phyloP scores from a whole-genome alignment of 2,888 invertebrate species.

The Daptonema setosum region DNA sequence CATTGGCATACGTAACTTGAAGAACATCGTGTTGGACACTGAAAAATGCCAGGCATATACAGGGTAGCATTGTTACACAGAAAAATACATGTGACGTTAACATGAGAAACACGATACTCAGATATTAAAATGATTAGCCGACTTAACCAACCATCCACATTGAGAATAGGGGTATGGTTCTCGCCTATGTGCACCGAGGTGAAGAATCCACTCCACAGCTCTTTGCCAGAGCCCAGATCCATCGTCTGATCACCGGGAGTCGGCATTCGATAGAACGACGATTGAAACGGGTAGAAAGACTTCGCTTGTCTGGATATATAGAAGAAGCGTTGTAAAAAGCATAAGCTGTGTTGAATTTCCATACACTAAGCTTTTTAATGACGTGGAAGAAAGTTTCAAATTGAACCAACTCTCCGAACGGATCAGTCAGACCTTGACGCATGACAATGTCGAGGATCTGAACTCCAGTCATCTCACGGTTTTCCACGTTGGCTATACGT shows the following conservation, averaged over 20 bases:
- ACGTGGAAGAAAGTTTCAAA: no score
- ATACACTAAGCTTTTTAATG: no score
- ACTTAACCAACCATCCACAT: conserved; percentile 19
- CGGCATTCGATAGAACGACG: conserved; percentile 13
- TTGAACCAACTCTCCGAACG: conserved; percentile 14
- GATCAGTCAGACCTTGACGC: conserved; percentile 20
- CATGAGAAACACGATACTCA: no score
- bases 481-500: conserved; percentile 15
- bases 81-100: no score
- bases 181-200: conserved; percentile 18
- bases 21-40: conserved; percentile 20
- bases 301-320: conserved; percentile 13
- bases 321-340: background rate
- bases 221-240: conserved; percentile 21
- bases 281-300: conserved; percentile 19
- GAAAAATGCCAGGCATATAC: no score
- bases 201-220: conserved; percentile 24
- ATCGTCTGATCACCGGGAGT: conserved; percentile 12
- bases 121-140: no score
- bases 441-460: conserved; percentile 21
- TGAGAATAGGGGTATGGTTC: conserved; percentile 15
- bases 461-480: conserved; percentile 28
- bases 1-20: conserved; percentile 17
- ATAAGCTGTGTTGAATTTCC: no score
- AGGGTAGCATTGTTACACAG: no score